These are phyloP conservation scores for Minunthozetes semirufus DNA, from an alignment of 2,888 invertebrate genomes.

Conservation along the genomic window DNA sequence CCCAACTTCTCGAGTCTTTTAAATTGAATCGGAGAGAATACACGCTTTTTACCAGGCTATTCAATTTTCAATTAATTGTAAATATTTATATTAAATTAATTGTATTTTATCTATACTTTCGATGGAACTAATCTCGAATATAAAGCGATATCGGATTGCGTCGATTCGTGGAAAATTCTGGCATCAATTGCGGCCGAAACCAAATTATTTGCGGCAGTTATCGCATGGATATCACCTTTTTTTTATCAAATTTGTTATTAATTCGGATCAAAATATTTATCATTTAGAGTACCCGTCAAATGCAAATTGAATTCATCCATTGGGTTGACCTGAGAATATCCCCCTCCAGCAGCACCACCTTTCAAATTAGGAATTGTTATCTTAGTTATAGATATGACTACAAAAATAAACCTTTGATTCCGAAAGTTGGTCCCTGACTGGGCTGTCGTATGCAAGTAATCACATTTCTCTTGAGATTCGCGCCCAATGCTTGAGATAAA, in stretches of 20 bases:
- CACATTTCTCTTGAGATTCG: slow-evolving; percentile 73
- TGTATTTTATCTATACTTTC: slow-evolving; percentile 55
- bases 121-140: slow-evolving; percentile 81
- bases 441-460: slow-evolving; percentile 94
- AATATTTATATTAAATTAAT: not conserved
- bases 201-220: slow-evolving; percentile 94
- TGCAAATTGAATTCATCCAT: slow-evolving; percentile 99
- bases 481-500: slow-evolving; percentile 80
- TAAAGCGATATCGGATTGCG: slow-evolving; percentile 74
- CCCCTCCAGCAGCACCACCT: slow-evolving; percentile 96
- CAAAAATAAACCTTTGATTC: slow-evolving; percentile 68
- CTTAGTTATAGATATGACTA: not conserved
- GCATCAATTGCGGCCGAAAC: slow-evolving; percentile 97
- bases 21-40: slow-evolving; percentile 80
- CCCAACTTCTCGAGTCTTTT: slow-evolving; percentile 52
- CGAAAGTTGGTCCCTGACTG: slow-evolving; percentile 97
- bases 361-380: not conserved
- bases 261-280: not conserved
- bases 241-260: not conserved
- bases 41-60: slow-evolving; percentile 54
- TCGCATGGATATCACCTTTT: slow-evolving; percentile 89
- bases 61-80: not conserved
- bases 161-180: slow-evolving; percentile 90
- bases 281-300: slow-evolving; percentile 59
- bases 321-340: slow-evolving; percentile 92